These are phyloP conservation scores for Crioceris asparagi DNA, from an alignment of 2,888 invertebrate genomes.

Conservation along the genomic window DNA sequence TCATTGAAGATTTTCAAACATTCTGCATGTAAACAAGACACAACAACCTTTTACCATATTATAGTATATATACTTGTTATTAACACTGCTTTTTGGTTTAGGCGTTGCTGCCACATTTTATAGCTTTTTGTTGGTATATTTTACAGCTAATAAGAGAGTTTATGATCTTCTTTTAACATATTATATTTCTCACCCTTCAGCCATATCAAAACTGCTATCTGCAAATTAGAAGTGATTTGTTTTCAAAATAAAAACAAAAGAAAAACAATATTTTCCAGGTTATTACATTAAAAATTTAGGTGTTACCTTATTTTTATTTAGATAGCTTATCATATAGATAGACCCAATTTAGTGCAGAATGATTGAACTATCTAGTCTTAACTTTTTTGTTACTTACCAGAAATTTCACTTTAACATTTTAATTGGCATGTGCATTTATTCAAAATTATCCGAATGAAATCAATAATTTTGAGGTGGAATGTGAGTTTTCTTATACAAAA, in stretches of 20 bases:
- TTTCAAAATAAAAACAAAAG: not conserved
- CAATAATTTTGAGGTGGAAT: no score
- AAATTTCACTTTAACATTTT: constrained; percentile 7
- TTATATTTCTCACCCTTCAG: not conserved
- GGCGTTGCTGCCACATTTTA: constrained; percentile 30
- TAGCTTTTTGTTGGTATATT: constrained; percentile 25
- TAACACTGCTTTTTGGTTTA: constrained; percentile 34
- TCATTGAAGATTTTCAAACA: constrained; percentile 36
- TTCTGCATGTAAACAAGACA: constrained; percentile 36
- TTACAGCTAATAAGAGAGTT: constrained; percentile 9
- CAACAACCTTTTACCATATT: constrained; percentile 16
- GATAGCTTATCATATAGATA: not conserved
- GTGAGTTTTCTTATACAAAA: no score
- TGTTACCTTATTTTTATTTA: not conserved
- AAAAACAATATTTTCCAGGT: no score
- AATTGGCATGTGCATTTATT: constrained; percentile 31
- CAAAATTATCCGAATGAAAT: constrained; percentile 20
- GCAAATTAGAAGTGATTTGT: constrained; percentile 10
- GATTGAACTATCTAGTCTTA: constrained; percentile 30
- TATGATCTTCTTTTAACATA: constrained; percentile 2
- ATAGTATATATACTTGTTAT: constrained; percentile 27
- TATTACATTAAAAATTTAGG: no score
- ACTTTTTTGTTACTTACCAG: constrained; percentile 14
- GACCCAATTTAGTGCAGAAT: constrained; percentile 32
- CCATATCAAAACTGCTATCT: constrained; percentile 18